Evolutionary conservation across 2,888 invertebrate species (phyloP).

Genomic region (Tipula unca): DNA sequence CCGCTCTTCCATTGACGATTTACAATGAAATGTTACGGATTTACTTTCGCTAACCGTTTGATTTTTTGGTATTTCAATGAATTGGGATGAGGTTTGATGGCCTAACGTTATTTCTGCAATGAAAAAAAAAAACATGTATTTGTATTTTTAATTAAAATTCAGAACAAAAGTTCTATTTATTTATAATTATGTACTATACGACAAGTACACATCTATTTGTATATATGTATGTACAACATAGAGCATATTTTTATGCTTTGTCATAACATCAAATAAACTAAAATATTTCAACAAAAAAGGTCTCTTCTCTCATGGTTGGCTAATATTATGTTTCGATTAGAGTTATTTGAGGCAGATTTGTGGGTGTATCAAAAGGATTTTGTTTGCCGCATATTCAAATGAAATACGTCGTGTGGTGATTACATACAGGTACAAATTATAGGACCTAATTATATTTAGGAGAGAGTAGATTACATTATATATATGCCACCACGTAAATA

Average conservation of each 20-base stretch:
- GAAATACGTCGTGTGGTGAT: neutral
- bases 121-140: neutral
- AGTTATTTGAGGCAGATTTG: neutral
- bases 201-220: neutral
- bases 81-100: slow-evolving; percentile 30
- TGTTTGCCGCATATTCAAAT: neutral
- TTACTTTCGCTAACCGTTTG: slow-evolving; percentile 39
- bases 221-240: neutral
- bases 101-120: slow-evolving; percentile 23
- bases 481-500: neutral
- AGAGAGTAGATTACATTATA: neutral
- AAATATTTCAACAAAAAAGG: neutral
- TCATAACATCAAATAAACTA: neutral
- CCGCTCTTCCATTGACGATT: slow-evolving; percentile 32
- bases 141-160: neutral
- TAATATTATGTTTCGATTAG: neutral
- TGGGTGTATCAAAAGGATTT: neutral
- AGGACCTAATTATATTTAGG: neutral
- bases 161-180: neutral
- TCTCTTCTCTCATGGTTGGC: neutral
- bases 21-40: slow-evolving; percentile 35
- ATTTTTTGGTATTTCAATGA: slow-evolving; percentile 37
- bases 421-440: neutral
- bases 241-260: neutral
- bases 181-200: neutral